A percentile compares a stretch with the other conserved stretches of the same genome.
phyloP scores from a whole-genome alignment of 1,140 invertebrate species.

The Leucophenga varia region DNA sequence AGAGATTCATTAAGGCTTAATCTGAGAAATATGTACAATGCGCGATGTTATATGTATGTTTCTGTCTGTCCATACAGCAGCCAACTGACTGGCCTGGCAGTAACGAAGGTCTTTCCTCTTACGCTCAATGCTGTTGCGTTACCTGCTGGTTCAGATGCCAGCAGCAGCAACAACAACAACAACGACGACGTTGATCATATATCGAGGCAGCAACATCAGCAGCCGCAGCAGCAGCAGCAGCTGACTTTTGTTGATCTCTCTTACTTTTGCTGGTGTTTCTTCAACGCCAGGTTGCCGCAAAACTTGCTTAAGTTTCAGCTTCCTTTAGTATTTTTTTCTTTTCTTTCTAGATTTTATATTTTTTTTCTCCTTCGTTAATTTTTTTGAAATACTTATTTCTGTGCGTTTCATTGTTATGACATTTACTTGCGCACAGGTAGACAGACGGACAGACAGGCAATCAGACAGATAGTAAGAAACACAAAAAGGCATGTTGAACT shows the following conservation, averaged over 20 bases:
- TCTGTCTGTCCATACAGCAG: no score
- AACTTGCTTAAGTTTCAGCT: no score
- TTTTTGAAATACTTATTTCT: neutral
- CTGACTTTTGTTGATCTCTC: neutral
- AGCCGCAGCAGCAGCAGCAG: neutral
- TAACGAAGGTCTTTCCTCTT: no score
- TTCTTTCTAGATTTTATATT: neutral
- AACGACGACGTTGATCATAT: no score
- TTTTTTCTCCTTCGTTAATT: constrained; percentile 1
- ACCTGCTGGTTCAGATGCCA: neutral
- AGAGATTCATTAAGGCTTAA: constrained; percentile 51
- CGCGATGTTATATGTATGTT: no score
- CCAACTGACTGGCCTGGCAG: no score
- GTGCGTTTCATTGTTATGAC: constrained; percentile 51
- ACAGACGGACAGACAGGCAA: no score
- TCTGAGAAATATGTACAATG: constrained; percentile 35
- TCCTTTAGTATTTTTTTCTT: no score
- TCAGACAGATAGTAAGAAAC: no score
- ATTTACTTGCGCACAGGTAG: constrained; percentile 41
- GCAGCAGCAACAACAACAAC: neutral
- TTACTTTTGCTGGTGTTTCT: neutral
- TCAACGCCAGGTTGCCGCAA: no score
- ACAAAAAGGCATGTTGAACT: constrained; percentile 18
- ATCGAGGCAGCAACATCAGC: no score
- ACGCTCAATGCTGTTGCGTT: no score